Evolutionary conservation across 2,797 vertebrate species (phyloP), one percentile per base, ranked within the genome.

Genomic region (Fistularia tabacaria): DNA sequence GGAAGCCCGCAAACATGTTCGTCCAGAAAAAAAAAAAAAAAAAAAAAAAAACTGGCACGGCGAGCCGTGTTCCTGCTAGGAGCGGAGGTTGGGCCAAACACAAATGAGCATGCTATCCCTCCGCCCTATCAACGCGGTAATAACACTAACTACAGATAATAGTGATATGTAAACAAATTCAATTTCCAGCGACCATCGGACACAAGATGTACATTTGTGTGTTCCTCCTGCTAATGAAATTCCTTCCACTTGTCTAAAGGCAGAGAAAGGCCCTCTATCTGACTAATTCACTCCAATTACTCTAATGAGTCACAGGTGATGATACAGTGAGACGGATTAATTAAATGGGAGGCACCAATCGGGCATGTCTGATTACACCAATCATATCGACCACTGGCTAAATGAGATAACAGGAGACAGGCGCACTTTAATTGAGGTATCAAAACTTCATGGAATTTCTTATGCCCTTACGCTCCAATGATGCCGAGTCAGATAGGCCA

Each of bases 281-380:
- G 66, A 84, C 84, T 85, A 87, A 89, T 85, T 85, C 57, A 25
- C 78, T 83, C 78, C 82, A 86, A 89, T 89, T 85, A 88, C 80
- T 77, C 80, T 88, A 87, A 89, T 85, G 83, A 87, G 86, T 84
- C 87, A 87, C 87, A 89, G 83, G 87, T 89, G 87, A 88, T 80
- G 83, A 88, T 88, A 86, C 86, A 87, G 87, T 80, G 74, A 83
- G 82, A 73, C 73, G 82, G 87, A 88, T 89, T 87, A 82, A 87
- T 88, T 89, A 87, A 88, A 87, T 79, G 79, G 84, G 86, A 81
- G 79, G 81, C 71, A 84, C 44, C 85, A 84, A 87, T 87, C 86
- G 87, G 80, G 81, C 86, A 73, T 82, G 85, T 85, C 86, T 85
- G 84, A 87, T 87, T 87, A 88, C 69, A 81, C 82, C 84, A 86